A percentile compares a stretch with the other conserved stretches of the same genome.
These are phyloP conservation scores for Phylloscopus trochilus DNA, from an alignment of 2,113 vertebrate species.

Conservation along the genomic window DNA sequence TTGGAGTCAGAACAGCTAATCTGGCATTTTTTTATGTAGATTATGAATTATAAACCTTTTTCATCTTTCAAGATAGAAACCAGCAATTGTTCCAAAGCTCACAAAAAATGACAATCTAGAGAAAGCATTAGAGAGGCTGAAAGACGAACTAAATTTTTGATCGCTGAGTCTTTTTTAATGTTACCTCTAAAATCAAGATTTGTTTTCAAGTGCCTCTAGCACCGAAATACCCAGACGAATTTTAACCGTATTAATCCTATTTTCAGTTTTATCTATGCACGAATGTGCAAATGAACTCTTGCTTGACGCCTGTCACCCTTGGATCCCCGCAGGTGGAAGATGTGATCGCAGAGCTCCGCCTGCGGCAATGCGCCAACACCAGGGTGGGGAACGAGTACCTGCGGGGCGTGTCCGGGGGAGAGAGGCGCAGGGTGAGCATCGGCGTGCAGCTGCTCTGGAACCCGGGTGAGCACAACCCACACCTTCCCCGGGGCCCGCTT, in stretches of 20 bases:
- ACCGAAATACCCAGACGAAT: neutral
- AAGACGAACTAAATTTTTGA: conserved; percentile 1
- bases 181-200: neutral
- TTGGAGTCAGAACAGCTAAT: conserved; percentile 57
- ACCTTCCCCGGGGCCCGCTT: neutral
- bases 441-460: conserved; percentile 96
- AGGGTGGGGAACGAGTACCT: conserved; percentile 86
- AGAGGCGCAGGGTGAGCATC: conserved; percentile 92
- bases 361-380: conserved; percentile 91
- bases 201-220: neutral
- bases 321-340: conserved; percentile 84
- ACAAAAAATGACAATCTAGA: conserved; percentile 48
- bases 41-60: conserved; percentile 54
- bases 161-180: neutral
- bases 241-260: neutral
- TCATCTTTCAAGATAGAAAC: conserved; percentile 41
- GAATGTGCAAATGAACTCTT: neutral
- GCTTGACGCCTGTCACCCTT: neutral
- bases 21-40: conserved; percentile 37
- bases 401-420: conserved; percentile 89
- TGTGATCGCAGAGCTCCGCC: conserved; percentile 90
- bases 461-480: conserved; percentile 80
- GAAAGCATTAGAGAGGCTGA: conserved; percentile 23
- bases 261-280: neutral
- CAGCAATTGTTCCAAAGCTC: conserved; percentile 40